These are phyloP conservation scores for Clarias platycephalus DNA, from an alignment of 2,797 vertebrate species.

Conservation along the genomic window DNA sequence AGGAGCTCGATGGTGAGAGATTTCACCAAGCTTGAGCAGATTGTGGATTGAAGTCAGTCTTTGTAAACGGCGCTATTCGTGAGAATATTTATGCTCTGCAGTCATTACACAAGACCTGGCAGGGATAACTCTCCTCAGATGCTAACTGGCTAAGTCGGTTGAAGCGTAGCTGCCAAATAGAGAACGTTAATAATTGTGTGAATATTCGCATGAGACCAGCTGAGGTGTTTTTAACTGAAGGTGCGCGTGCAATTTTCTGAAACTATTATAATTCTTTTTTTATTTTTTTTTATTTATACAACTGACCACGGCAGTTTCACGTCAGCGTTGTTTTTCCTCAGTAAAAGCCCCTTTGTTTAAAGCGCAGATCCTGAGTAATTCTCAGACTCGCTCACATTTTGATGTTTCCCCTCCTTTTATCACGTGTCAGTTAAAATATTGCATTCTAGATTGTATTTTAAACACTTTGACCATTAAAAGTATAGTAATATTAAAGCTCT, in stretches of 20 bases:
- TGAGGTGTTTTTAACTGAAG: background rate
- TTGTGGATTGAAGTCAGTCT: too few species aligned
- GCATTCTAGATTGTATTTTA: background rate
- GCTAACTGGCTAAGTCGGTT: conserved; percentile 19
- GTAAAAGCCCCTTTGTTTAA: background rate
- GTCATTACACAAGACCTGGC: background rate
- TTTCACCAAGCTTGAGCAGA: background rate
- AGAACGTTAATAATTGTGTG: background rate
- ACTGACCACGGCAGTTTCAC: background rate
- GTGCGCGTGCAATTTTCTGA: too few species aligned
- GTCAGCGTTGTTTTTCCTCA: background rate
- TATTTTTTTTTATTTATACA: background rate
- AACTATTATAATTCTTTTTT: too few species aligned
- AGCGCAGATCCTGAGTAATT: background rate
- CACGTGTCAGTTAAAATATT: background rate
- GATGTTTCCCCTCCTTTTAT: background rate
- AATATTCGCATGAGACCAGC: background rate
- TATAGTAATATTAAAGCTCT: background rate
- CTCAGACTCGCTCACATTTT: too few species aligned
- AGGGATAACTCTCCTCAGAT: background rate
- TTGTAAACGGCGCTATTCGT: accelerated
- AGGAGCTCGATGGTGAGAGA: conserved; percentile 52
- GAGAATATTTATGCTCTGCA: too few species aligned
- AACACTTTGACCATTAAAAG: background rate
- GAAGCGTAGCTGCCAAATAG: background rate